Evolutionary conservation across 2,113 vertebrate genomes (phyloP).

Genomic region (Ancistrus triradiatus): DNA sequence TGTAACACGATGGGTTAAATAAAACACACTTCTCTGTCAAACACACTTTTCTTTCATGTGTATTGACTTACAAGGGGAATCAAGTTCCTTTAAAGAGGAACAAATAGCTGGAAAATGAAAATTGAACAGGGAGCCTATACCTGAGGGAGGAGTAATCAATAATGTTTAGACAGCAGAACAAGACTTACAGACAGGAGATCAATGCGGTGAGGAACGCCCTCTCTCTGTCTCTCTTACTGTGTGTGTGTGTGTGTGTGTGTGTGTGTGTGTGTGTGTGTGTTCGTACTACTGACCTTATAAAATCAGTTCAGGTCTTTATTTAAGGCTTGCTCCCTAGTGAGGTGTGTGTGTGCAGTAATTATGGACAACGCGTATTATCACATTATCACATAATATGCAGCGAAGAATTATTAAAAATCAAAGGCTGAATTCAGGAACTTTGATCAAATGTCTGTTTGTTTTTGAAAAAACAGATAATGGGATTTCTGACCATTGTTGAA

Average conservation of each 20-base stretch:
- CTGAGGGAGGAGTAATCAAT: conserved; percentile 66
- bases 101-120: conserved; percentile 72
- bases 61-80: conserved; percentile 50
- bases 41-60: conserved; percentile 43
- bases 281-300: conserved; percentile 40
- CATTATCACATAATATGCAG: too few species aligned
- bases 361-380: too few species aligned
- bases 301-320: conserved; percentile 49
- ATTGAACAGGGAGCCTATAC: conserved; percentile 64
- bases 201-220: conserved; percentile 55
- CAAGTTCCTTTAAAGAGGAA: conserved; percentile 61
- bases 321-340: conserved; percentile 37
- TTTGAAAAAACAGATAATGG: too few species aligned
- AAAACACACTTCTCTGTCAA: conserved; percentile 15
- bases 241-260: conserved; percentile 15
- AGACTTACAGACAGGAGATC: conserved; percentile 71
- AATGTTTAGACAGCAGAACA: conserved; percentile 74
- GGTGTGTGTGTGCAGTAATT: conserved; percentile 26
- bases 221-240: conserved; percentile 9
- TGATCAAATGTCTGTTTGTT: too few species aligned
- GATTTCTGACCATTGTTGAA: too few species aligned
- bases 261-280: conserved; percentile 16
- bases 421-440: too few species aligned
- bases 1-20: too few species aligned
- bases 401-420: too few species aligned